phyloP scores from a whole-genome alignment of 2,888 invertebrate species.

The Nomada lathburiana region DNA sequence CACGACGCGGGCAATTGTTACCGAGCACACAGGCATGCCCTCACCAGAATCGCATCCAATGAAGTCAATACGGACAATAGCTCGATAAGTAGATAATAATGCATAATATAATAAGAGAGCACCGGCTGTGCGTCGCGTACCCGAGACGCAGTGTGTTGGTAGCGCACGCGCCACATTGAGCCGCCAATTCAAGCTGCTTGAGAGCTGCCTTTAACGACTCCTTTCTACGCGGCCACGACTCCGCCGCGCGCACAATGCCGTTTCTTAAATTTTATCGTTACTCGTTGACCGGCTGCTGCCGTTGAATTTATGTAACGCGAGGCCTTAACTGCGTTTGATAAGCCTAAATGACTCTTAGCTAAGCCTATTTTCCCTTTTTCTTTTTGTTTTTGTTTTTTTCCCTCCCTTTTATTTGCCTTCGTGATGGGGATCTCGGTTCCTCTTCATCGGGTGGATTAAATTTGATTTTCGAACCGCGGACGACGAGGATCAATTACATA shows the following conservation, averaged over 20 bases:
- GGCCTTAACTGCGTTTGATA: conserved; percentile 64
- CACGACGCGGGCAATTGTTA: conserved; percentile 62
- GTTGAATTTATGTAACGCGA: conserved; percentile 70
- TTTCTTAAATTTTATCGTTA: conserved; percentile 73
- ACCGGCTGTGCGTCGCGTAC: conserved; percentile 65
- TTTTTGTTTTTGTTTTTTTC: conserved; percentile 10
- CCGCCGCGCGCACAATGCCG: conserved; percentile 66
- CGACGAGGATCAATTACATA: no score
- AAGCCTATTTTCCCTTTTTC: conserved; percentile 15
- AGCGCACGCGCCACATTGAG: conserved; percentile 78
- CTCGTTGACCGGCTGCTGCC: conserved; percentile 67
- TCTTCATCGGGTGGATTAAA: not conserved
- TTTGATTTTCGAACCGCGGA: not conserved
- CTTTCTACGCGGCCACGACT: conserved; percentile 68
- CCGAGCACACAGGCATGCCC: conserved; percentile 42
- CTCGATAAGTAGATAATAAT: conserved; percentile 82
- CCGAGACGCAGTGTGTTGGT: conserved; percentile 68
- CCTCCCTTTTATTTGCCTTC: not conserved
- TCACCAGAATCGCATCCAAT: conserved; percentile 77
- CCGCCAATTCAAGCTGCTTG: conserved; percentile 75
- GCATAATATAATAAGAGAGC: conserved; percentile 81
- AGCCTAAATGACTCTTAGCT: conserved; percentile 56
- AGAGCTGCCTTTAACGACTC: conserved; percentile 73
- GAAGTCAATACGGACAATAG: conserved; percentile 80
- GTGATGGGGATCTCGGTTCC: not conserved